Percentiles rank a stretch among this genome's conserved stretches.
Evolutionary conservation across 2,888 invertebrate species (phyloP).

Genomic region (Parnassius glacialis): DNA sequence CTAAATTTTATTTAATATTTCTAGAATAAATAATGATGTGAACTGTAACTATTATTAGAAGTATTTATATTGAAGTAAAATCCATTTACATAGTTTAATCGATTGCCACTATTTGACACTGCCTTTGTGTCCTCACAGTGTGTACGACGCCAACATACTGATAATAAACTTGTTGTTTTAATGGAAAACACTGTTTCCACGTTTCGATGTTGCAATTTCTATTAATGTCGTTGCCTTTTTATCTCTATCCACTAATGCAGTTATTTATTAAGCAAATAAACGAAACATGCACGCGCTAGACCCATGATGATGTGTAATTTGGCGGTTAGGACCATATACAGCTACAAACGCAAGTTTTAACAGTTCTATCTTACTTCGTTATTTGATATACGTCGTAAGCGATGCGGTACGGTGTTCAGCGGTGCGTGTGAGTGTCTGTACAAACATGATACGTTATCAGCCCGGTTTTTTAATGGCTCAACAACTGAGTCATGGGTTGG

Average conservation of each 20-base stretch:
- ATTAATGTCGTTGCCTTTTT: slow-evolving; percentile 4
- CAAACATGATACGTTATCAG: slow-evolving; percentile 57
- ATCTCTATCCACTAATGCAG: slow-evolving; percentile 21
- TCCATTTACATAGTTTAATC: no score
- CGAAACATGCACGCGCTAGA: slow-evolving; percentile 6
- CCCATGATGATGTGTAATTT: slow-evolving; percentile 7
- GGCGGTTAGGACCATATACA: slow-evolving; percentile 12
- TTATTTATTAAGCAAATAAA: slow-evolving; percentile 24
- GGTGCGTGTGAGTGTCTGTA: slow-evolving; percentile 32
- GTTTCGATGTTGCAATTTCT: slow-evolving; percentile 15
- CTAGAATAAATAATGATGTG: no score
- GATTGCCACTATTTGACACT: neutral
- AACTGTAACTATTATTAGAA: no score
- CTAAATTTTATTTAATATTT: no score
- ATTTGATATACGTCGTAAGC: neutral
- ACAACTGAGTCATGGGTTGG: slow-evolving; percentile 44
- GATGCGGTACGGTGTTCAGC: slow-evolving; percentile 9
- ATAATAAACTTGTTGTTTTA: slow-evolving; percentile 9
- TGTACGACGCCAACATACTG: neutral
- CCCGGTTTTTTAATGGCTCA: slow-evolving; percentile 43
- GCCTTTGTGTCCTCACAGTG: neutral
- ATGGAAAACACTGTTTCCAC: neutral
- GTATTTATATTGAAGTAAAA: no score
- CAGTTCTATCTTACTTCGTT: slow-evolving; percentile 3
- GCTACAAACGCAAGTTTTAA: slow-evolving; percentile 2